Evolutionary conservation across 2,113 vertebrate species (phyloP), one percentile per base, ranked within the genome.

Genomic region (Apeltes quadracus): DNA sequence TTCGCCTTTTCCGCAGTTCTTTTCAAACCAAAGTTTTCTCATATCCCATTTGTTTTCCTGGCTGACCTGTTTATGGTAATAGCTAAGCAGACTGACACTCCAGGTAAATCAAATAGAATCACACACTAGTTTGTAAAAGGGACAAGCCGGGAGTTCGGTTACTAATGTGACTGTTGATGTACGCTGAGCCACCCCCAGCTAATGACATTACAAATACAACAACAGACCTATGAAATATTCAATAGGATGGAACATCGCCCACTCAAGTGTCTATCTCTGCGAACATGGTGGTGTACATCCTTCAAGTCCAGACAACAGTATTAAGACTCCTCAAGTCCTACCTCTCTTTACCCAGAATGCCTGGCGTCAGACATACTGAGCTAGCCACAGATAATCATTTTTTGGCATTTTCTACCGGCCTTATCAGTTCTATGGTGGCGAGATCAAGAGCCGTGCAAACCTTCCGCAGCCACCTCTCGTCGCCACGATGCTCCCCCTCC

Each of bases 311-410:
- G 58, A 68, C 56, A 34, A 41, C 32, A 69, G 75, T 44, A 54
- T 71, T 72, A 63, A 79, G 29, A 82, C 56, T 56, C 56, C 70
- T 78, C 2, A 0, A 56, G 36, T 53, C 27, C 62, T 63, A 55
- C 67, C 59, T 85, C 53, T 58, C 58, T 81, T 85, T 80, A 83
- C 87, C 69, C 85, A 82, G 82, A 83, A 86, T 85, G 86, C 86
- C 69, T 70, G 64, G 65, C 76, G 84, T 84, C 81, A 65, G 73
- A 83, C 81, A 84, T 84, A 79, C 83, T 86, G 89, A 86, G 84
- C 89, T 87, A 69, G 81, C 75, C 76, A 79, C 81, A 81, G 84
- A 84, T 93, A 92, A 93, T 93, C 90, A 84, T 75, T 88, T 20
- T 91, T 87, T 83, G 85, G 90, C 76, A 72, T 86, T 91, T 89